Conservation (phyloP, 2,888 invertebrate genomes). For the Steinernema hermaphroditum region DNA sequence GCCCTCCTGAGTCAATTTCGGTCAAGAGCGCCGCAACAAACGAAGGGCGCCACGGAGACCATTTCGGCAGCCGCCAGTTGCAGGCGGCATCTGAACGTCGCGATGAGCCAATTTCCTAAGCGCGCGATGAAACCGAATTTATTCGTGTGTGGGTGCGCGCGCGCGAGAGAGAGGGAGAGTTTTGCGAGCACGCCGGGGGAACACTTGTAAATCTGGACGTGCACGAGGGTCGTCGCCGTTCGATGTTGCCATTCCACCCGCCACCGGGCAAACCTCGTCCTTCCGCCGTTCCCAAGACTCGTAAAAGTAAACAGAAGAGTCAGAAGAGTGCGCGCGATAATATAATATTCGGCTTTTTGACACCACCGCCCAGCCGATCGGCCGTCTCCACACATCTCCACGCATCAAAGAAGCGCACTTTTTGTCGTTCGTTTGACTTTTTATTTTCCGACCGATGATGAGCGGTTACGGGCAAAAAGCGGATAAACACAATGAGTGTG, state of each 20-base stretch:
- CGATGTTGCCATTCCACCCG: neutral
- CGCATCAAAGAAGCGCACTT: conserved; percentile 3
- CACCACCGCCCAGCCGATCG: neutral
- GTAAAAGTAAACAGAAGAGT: conserved; percentile 18
- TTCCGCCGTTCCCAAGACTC: neutral
- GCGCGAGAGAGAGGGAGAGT: neutral
- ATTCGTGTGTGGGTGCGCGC: neutral
- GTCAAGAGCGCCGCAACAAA: conserved; percentile 24
- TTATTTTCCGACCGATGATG: conserved; percentile 13
- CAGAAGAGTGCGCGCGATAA: neutral
- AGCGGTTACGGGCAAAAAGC: conserved; percentile 17
- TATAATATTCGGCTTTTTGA: conserved; percentile 30
- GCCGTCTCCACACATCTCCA: neutral
- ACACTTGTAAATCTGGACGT: neutral
- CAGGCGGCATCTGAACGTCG: neutral
- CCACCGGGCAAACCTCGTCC: neutral
- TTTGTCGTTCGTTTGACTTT: neutral
- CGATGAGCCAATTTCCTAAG: conserved; percentile 15
- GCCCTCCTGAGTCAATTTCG: conserved; percentile 13
- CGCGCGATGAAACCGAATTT: conserved; percentile 16
- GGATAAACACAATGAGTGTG: conserved; percentile 20
- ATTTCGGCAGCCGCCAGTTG: neutral
- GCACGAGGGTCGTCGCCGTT: neutral
- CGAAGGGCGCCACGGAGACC: neutral
- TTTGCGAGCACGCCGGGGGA: neutral